phyloP scores from a whole-genome alignment of 2,888 invertebrate genomes.

The Spilosoma lubricipeda region DNA sequence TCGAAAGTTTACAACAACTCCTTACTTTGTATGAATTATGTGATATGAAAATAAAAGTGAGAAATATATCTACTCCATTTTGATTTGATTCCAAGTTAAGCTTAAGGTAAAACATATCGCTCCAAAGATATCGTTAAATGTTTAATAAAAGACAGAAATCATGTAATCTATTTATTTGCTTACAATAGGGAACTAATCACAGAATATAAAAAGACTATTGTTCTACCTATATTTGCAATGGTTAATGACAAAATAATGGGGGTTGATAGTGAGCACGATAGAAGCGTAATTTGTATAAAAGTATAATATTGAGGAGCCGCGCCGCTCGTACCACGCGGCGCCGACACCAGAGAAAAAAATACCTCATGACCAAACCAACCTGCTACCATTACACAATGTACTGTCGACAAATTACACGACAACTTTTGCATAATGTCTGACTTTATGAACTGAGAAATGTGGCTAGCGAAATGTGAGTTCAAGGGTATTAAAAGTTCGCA shows the following conservation, averaged over 20 bases:
- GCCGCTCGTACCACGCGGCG: constrained; percentile 79
- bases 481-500: constrained; percentile 50
- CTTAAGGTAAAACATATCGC: no score
- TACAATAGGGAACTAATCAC: constrained; percentile 59
- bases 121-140: not conserved
- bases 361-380: constrained; percentile 77
- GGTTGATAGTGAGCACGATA: constrained; percentile 82
- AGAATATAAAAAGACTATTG: constrained; percentile 66
- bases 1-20: not conserved
- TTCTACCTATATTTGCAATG: constrained; percentile 71
- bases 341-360: constrained; percentile 73
- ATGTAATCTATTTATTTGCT: not conserved
- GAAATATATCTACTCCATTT: no score
- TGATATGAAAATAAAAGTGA: no score
- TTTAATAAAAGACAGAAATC: constrained; percentile 22
- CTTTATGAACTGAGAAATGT: constrained; percentile 63
- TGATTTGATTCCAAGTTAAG: no score
- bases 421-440: constrained; percentile 63
- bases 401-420: constrained; percentile 62
- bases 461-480: constrained; percentile 55
- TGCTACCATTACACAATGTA: constrained; percentile 62
- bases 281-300: constrained; percentile 85
- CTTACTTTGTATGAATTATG: no score
- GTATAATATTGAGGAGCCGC: constrained; percentile 74
- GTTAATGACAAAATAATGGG: constrained; percentile 85